Conservation (phyloP, 2,797 vertebrate genomes). For the Pseudopleuronectes americanus region DNA sequence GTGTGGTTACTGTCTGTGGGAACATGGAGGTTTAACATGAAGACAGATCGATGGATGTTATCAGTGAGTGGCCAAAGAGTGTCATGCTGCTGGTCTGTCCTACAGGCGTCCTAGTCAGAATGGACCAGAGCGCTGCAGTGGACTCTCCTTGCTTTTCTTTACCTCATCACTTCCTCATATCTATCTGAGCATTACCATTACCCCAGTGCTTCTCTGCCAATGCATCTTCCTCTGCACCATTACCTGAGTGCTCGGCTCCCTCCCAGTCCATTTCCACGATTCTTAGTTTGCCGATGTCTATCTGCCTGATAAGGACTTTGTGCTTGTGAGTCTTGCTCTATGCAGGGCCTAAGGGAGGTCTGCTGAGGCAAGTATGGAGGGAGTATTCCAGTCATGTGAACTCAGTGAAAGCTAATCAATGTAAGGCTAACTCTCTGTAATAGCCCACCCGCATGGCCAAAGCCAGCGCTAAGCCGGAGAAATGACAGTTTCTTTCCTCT, state of each 20-base stretch:
- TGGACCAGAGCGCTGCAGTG: slow-evolving; percentile 16
- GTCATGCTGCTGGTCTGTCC: slow-evolving; percentile 19
- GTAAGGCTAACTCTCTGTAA: slow-evolving; percentile 59
- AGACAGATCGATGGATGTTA: slow-evolving; percentile 33
- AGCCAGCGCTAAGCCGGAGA: slow-evolving; percentile 60
- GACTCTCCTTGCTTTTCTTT: slow-evolving; percentile 41
- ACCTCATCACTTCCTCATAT: slow-evolving; percentile 56
- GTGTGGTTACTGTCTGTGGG: neutral
- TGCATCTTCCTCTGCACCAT: slow-evolving; percentile 59
- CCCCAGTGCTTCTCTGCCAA: slow-evolving; percentile 52
- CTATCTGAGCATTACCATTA: slow-evolving; percentile 59
- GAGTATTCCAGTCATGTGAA: slow-evolving; percentile 65
- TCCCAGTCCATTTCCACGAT: slow-evolving; percentile 57
- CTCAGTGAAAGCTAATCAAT: slow-evolving; percentile 75
- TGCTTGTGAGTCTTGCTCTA: slow-evolving; percentile 31
- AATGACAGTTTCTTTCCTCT: slow-evolving; percentile 62
- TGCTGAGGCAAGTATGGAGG: slow-evolving; percentile 25
- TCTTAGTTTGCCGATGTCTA: slow-evolving; percentile 63
- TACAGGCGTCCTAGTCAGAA: neutral
- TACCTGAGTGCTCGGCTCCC: slow-evolving; percentile 56
- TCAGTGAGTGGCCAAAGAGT: slow-evolving; percentile 29
- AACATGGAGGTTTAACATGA: neutral
- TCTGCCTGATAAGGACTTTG: slow-evolving; percentile 63
- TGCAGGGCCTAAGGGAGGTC: slow-evolving; percentile 38
- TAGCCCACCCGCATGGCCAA: slow-evolving; percentile 49